Base-by-base conservation (phyloP, 2,888 invertebrate species). In the Lasius fuliginosus region DNA sequence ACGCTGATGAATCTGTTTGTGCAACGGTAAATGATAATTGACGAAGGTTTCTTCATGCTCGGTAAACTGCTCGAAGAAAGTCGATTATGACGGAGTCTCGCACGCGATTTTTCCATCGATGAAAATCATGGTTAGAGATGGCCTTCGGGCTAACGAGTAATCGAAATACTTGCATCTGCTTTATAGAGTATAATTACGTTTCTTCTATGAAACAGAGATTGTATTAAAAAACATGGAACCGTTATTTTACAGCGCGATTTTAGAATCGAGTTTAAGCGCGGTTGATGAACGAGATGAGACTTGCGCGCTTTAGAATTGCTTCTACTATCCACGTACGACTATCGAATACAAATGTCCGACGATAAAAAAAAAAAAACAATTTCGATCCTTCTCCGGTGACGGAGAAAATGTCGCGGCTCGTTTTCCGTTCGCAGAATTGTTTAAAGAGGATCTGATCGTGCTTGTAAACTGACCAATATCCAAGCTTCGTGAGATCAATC, bases 391-490 rank as follows among this genome's bases (percentile, higher is more conserved):
- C 36, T 23, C 40, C 73, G 12, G 30, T 23, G 71, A 15, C 18
- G 11, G n/a, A n/a, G n/a, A 27, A 58, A 65, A 65, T 67, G 18
- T 67, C 49, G 15, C n/a, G 3, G 5, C 0, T 58, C 40, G 42
- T 60, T 58, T 69, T 58, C 60, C 15, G 74, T 62, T 75, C 74
- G 67, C 62, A 46, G 36, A 84, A 84, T 89, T 68, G 36, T 81
- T 60, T 64, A 40, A 83, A 67, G 85, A 89, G 85, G 86, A 85
- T n/a, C 86, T 53, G 73, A 87, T 86, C 56, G 27, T 67, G 58
- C 79, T 87, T 83, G 67, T 82, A 84, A 90, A 86, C 79, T 85
- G 67, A 84, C 53, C n/a, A 53, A 85, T 85, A 89, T 90, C 49
- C 86, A 85, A 84, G 84, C 67, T 84, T 81, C 77, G 65, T 33